These are phyloP conservation scores for Tetragonula carbonaria DNA, from an alignment of 2,888 invertebrate species.

Conservation along the genomic window DNA sequence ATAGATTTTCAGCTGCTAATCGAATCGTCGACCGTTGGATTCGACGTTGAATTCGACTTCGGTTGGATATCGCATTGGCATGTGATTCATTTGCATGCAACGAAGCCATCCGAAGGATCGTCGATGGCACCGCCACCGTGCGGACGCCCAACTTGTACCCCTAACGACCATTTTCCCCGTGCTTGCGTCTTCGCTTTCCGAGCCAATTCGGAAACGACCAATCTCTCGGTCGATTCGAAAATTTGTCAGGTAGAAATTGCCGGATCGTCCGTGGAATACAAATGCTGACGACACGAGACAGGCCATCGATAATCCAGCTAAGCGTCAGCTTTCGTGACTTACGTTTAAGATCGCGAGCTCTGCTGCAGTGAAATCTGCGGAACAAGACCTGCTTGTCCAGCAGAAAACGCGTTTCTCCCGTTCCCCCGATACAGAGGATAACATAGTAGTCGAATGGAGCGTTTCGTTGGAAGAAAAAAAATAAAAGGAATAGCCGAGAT, in stretches of 20 bases:
- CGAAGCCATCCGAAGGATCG: conserved; percentile 47
- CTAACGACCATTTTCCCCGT: conserved; percentile 57
- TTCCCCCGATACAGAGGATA: neutral
- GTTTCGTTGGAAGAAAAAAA: neutral
- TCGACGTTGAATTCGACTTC: conserved; percentile 27
- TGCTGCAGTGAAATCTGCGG: neutral
- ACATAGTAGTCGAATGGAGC: neutral
- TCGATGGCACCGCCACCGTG: conserved; percentile 33
- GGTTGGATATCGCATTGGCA: conserved; percentile 26
- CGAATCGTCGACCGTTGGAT: conserved; percentile 27
- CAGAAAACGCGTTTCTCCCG: conserved; percentile 5
- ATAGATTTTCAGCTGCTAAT: conserved; percentile 36
- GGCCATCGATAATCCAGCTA: conserved; percentile 26
- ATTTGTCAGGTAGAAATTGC: conserved; percentile 74
- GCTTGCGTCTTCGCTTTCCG: conserved; percentile 11
- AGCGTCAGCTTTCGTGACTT: conserved; percentile 10
- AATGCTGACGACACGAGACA: conserved; percentile 56
- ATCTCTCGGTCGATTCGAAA: conserved; percentile 65
- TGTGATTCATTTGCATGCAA: conserved; percentile 62
- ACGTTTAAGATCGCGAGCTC: conserved; percentile 9
- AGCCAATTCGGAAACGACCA: conserved; percentile 71
- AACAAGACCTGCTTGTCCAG: conserved; percentile 11
- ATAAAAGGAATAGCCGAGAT: too few species aligned
- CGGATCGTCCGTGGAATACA: conserved; percentile 70
- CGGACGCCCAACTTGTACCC: conserved; percentile 41